phyloP scores from a whole-genome alignment of 1,140 invertebrate species.

The Listronotus oregonensis region DNA sequence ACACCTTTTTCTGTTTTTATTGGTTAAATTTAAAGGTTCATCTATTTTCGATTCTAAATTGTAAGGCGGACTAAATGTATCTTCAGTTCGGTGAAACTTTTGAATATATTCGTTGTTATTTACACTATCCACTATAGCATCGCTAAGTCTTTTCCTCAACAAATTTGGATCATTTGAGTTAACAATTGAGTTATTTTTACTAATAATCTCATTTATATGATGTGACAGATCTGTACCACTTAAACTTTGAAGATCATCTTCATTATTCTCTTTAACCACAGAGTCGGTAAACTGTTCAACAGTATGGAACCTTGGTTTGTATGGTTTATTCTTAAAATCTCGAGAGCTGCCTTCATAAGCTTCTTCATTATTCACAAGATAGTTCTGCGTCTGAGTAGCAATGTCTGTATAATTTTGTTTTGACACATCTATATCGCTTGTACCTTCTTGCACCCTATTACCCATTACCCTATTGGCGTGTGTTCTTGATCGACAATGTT shows the following conservation, averaged over 20 bases:
- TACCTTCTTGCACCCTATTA: slow-evolving; percentile 46
- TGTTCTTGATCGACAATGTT: slow-evolving; percentile 81
- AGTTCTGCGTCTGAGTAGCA: slow-evolving; percentile 41
- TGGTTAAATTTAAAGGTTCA: slow-evolving; percentile 71
- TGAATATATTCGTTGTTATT: slow-evolving; percentile 36
- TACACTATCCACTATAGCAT: slow-evolving; percentile 18
- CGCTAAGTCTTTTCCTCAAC: slow-evolving; percentile 38
- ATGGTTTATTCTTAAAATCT: slow-evolving; percentile 46
- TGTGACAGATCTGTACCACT: slow-evolving; percentile 41
- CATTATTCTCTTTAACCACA: slow-evolving; percentile 22
- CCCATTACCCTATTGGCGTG: slow-evolving; percentile 66
- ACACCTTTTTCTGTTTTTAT: slow-evolving; percentile 66
- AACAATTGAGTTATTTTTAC: slow-evolving; percentile 52
- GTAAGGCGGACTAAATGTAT: slow-evolving; percentile 5
- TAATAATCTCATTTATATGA: slow-evolving; percentile 53
- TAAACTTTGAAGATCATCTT: slow-evolving; percentile 34
- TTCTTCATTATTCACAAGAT: slow-evolving; percentile 75
- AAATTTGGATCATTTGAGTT: slow-evolving; percentile 45
- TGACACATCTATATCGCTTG: slow-evolving; percentile 9
- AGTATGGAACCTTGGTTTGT: slow-evolving; percentile 54
- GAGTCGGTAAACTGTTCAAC: slow-evolving; percentile 42
- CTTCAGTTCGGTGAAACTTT: slow-evolving; percentile 1
- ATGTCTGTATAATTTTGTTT: slow-evolving; percentile 29
- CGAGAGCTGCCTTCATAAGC: slow-evolving; percentile 18
- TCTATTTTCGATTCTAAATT: slow-evolving; percentile 42